Base-by-base conservation (phyloP, 2,797 vertebrate species). In the Heteromormyrus szaboi region DNA sequence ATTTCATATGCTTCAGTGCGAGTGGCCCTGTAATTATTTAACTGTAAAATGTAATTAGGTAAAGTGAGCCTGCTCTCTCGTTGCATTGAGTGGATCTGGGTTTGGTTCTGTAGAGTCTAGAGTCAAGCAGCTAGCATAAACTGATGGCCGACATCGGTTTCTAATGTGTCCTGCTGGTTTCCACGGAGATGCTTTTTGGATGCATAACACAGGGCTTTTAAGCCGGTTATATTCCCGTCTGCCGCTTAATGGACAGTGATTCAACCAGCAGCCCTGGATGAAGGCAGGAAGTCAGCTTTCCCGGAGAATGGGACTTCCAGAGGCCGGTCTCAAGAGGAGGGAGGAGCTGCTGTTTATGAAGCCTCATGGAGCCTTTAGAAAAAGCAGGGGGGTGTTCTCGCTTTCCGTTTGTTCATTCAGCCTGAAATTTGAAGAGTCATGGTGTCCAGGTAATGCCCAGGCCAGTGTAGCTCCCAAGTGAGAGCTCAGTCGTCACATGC, bases 201-300 rank as follows among this genome's bases (percentile, higher is more conserved):
- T 50, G n/a, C 87, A 59, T 88, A 59, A 22, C 50, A 56, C 46
- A 14, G 33, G 68, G 88, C 88, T 68, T 89, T 89, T 89, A 85
- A 89, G 76, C 54, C 81, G n/a, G 84, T 89, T 68, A 85, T 44
- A 25, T 54, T 37, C 41, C 54, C 53, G 7, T 50, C 79, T 85
- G 14, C 41, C 4, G 37, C n/a, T 56, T 85, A 89, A 89, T 89
- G 79, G 79, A 62, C 44, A 85, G 51, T 41, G 85, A 86, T 86
- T 59, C 5, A 19, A 41, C 85, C 37, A 53, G 1, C 29, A 44
- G 53, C 14, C 3, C 79, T 17, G 48, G 54, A 11, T 25, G 2
- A 19, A 37, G 65, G 68, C 48, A 88, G 87, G 68, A 88, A 88
- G 87, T n/a, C 53, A 33, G 46, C 65, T 51, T n/a, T 88, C 87